These are phyloP conservation scores for Callocephalon fimbriatum DNA, from an alignment of 2,113 vertebrate species.

Conservation along the genomic window DNA sequence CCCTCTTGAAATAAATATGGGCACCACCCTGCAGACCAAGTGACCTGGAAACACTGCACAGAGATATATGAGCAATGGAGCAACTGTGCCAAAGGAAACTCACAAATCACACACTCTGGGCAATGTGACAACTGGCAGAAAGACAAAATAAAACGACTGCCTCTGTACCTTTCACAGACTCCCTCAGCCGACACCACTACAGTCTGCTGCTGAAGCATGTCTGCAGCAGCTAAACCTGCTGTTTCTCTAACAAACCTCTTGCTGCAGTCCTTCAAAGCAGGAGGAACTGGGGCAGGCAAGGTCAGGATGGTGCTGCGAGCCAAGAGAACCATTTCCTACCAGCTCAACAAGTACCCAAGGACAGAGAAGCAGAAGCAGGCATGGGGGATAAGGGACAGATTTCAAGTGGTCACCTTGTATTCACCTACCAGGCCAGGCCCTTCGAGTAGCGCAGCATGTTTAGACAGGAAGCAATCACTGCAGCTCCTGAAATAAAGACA, in stretches of 20 bases:
- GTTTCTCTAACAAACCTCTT: neutral
- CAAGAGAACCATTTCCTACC: neutral
- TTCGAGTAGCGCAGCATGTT: fast-evolving
- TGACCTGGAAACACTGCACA: neutral
- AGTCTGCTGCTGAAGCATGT: neutral
- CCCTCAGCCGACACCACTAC: neutral
- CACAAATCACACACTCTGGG: neutral
- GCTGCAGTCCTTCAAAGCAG: neutral
- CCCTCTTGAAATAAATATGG: neutral
- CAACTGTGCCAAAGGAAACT: slow-evolving; percentile 1
- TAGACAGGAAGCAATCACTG: fast-evolving
- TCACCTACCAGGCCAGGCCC: neutral
- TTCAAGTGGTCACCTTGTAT: neutral
- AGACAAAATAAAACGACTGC: neutral
- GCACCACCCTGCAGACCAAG: neutral
- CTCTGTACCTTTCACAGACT: neutral
- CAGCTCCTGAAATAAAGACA: neutral
- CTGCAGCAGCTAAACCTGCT: neutral
- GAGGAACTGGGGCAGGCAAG: neutral
- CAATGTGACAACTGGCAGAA: slow-evolving; percentile 14
- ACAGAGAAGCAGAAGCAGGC: neutral
- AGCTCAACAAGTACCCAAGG: neutral
- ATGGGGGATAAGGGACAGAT: neutral
- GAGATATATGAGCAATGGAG: neutral
- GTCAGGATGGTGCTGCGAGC: neutral